These are phyloP conservation scores for Pseudochaenichthys georgianus DNA, from an alignment of 2,797 vertebrate species.

Conservation along the genomic window DNA sequence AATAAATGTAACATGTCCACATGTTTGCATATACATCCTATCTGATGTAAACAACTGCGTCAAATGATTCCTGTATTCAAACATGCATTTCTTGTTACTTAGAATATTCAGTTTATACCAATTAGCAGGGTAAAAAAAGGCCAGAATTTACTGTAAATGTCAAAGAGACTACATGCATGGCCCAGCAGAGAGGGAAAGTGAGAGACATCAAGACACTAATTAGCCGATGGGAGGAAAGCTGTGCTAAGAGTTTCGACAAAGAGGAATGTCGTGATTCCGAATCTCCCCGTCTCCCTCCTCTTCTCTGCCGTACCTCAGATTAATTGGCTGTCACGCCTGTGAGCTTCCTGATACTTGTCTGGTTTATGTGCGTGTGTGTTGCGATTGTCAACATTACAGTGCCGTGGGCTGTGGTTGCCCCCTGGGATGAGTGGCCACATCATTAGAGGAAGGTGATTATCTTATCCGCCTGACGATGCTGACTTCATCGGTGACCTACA, in stretches of 20 bases:
- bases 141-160: constrained; percentile 47
- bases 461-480: constrained; percentile 34
- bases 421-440: constrained; percentile 54
- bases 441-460: constrained; percentile 71
- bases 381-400: constrained; percentile 66
- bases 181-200: constrained; percentile 26
- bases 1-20: constrained; percentile 3
- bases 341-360: constrained; percentile 52
- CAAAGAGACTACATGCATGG: constrained; percentile 31
- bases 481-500: constrained; percentile 39
- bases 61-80: constrained; percentile 15
- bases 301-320: constrained; percentile 36
- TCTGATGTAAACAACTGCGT: constrained; percentile 6
- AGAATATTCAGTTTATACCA: constrained; percentile 29
- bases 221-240: constrained; percentile 61
- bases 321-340: constrained; percentile 66
- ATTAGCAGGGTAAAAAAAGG: constrained; percentile 44
- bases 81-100: constrained; percentile 11
- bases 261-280: constrained; percentile 61
- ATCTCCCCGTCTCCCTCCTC: constrained; percentile 33
- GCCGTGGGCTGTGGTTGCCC: constrained; percentile 47
- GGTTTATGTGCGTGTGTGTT: constrained; percentile 13
- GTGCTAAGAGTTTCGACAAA: constrained; percentile 64
- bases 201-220: constrained; percentile 65
- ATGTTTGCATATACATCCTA: background rate